These are phyloP conservation scores for Passer domesticus DNA, from an alignment of 2,113 vertebrate species.

Conservation along the genomic window DNA sequence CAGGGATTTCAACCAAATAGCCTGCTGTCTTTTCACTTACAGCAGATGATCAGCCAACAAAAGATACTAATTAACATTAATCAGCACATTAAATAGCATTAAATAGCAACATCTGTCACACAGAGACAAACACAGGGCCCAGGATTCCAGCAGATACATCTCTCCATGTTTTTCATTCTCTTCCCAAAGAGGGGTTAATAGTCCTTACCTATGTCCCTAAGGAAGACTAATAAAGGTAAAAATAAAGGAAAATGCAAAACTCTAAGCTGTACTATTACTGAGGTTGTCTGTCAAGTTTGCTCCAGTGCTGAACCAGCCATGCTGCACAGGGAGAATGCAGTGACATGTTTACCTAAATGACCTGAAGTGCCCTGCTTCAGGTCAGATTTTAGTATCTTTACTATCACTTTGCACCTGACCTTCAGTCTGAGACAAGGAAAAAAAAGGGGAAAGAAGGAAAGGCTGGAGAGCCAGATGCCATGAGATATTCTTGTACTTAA, in stretches of 20 bases:
- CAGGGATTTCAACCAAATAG: neutral
- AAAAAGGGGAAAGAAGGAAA: neutral
- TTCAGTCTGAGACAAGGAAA: neutral
- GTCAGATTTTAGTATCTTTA: neutral
- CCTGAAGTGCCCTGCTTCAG: neutral
- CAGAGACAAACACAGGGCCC: neutral
- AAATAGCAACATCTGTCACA: neutral
- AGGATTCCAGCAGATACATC: neutral
- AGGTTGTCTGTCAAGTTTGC: neutral
- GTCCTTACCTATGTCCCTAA: neutral
- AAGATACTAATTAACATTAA: neutral
- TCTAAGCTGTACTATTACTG: neutral
- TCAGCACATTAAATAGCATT: neutral
- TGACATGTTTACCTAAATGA: neutral
- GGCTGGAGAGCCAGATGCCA: neutral
- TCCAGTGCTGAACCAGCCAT: neutral
- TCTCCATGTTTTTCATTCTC: neutral
- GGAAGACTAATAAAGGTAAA: neutral
- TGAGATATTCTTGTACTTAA: neutral
- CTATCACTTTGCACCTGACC: neutral
- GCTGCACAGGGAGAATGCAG: accelerated
- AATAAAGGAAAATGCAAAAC: neutral
- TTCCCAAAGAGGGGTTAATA: neutral
- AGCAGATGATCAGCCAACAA: neutral
- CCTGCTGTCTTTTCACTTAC: neutral